These are phyloP conservation scores for Capromys pilorides DNA, from an alignment of 2,797 vertebrate species.

Conservation along the genomic window DNA sequence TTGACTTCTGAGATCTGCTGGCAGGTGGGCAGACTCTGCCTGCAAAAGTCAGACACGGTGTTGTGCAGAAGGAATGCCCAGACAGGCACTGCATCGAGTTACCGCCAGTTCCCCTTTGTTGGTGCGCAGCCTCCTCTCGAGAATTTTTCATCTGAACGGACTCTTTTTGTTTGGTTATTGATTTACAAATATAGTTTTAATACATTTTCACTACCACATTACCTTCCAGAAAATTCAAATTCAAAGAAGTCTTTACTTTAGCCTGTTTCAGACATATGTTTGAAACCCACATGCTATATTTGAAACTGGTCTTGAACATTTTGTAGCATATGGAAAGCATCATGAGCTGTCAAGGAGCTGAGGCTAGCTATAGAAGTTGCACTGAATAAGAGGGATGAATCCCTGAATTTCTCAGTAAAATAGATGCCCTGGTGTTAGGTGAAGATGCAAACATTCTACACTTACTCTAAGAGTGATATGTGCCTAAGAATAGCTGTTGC, in stretches of 20 bases:
- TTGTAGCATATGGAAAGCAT: not conserved
- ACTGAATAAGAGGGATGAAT: not conserved
- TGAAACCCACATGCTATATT: not conserved
- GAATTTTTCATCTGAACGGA: not conserved
- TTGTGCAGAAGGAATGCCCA: constrained; percentile 61
- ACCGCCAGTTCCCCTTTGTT: not conserved
- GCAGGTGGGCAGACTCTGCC: constrained; percentile 56
- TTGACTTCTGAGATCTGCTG: constrained; percentile 11
- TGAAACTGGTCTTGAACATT: constrained; percentile 29
- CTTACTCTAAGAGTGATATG: not conserved
- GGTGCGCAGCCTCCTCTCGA: not conserved
- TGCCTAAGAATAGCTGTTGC: not conserved
- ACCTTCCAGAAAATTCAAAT: not conserved
- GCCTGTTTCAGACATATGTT: not conserved
- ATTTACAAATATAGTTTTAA: not conserved
- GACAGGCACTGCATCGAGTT: not conserved
- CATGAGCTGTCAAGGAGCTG: not conserved
- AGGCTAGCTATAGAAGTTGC: not conserved
- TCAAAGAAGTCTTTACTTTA: not conserved
- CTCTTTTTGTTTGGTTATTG: not conserved
- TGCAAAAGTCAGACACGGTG: constrained; percentile 61
- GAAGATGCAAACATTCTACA: not conserved
- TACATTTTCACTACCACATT: not conserved
- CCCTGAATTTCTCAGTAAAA: not conserved
- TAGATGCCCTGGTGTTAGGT: not conserved